These are phyloP conservation scores for Oxytorus armatus DNA, from an alignment of 2,888 invertebrate genomes.

Conservation along the genomic window DNA sequence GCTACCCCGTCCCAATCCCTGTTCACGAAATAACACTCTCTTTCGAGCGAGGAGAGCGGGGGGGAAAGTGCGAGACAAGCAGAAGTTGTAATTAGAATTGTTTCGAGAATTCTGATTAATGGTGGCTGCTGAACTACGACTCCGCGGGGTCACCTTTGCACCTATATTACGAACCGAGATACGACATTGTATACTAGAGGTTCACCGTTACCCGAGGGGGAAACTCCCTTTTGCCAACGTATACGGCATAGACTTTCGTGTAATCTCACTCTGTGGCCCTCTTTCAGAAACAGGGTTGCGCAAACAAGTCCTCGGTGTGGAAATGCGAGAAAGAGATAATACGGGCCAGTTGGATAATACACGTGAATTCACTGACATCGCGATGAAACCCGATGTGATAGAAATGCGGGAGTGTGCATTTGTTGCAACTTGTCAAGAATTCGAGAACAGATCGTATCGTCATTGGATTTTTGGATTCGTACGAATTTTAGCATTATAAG, in stretches of 20 bases:
- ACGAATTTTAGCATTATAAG: no score
- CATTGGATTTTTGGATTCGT: no score
- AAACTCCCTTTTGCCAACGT: conserved; percentile 26
- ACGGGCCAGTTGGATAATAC: conserved; percentile 14
- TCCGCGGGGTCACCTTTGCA: conserved; percentile 34
- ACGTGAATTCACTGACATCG: background rate
- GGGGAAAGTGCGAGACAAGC: conserved; percentile 26
- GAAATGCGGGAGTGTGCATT: conserved; percentile 2
- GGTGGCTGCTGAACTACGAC: conserved; percentile 47
- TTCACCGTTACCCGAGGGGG: no score
- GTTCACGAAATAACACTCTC: conserved; percentile 36
- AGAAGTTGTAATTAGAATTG: conserved; percentile 70
- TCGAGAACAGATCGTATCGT: no score
- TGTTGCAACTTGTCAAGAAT: no score
- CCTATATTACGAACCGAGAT: conserved; percentile 18
- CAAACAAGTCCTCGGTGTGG: background rate
- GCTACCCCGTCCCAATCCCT: conserved; percentile 4
- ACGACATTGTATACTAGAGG: no score
- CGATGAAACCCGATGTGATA: conserved; percentile 23
- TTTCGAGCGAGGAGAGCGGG: background rate
- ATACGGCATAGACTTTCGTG: conserved; percentile 4
- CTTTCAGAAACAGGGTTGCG: background rate
- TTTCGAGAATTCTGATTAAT: conserved; percentile 69
- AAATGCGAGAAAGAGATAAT: conserved; percentile 25
- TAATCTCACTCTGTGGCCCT: background rate